Base-by-base conservation (phyloP, 2,888 invertebrate genomes). In the Shargacucullia verbasci region DNA sequence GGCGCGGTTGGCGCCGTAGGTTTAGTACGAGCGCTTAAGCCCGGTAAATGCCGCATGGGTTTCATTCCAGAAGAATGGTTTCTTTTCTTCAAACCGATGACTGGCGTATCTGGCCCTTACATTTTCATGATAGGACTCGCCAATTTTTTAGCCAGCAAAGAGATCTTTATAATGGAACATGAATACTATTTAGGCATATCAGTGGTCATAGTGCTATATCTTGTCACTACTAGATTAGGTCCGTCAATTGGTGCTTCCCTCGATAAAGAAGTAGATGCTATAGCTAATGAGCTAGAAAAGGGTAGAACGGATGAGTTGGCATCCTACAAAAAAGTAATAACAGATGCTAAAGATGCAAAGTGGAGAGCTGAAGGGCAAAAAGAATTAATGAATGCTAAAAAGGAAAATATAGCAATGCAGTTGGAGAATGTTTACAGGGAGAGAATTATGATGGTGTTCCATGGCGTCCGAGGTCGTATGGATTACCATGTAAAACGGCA, bases 131-230 rank as follows among this genome's bases (percentile, higher is more conserved):
- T 96, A 64, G 97, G 97, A 57, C 78, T 98, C 0, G 79, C 95
- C 13, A 98, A 98, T 31, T 99, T 97, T 83, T 86, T 98, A 58
- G 74, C 97, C 45, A 99, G 99, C 85, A 99, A 99, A 91, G 99
- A 99, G 94, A 96, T 97, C 69, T 98, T 96, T 83, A 96, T 99
- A 0, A 91, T 98, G 94, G 99, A 99, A 86, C 99, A 99, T 85
- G 98, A 99, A 84, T 98, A 96, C 89, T 97, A 97, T 86, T 95
- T 95, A 65, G 97, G 98, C 14, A 64, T 98, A 9, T 96, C 97
- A 0, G 85, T 97, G 45, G 86, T 95, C 9, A 80, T 96, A 0
- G 94, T 98, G 79, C 84, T 95, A 50, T 85, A 95, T 47, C 55
- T 92, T 48, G 91, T 82, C 2, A 92, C 95, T 9, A 97, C 96